Percentiles rank a stretch among this genome's conserved stretches.
Evolutionary conservation across 1,140 invertebrate species (phyloP).

Genomic region (Zaprionus tsacasi): DNA sequence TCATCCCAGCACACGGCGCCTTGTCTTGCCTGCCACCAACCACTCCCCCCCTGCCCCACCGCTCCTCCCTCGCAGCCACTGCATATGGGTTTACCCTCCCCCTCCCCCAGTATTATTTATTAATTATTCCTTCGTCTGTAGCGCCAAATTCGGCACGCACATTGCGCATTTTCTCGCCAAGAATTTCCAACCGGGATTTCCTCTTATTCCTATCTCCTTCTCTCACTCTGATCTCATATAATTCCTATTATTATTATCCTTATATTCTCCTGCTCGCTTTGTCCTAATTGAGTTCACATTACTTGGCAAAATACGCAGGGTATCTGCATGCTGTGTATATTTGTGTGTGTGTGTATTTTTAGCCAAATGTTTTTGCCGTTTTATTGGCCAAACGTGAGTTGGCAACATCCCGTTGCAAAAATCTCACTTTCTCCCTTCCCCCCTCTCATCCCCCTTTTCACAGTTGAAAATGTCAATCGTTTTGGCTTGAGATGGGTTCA

Average conservation of each 20-base stretch:
- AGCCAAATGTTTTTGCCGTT: constrained; percentile 55
- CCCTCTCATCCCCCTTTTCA: not conserved
- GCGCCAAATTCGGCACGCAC: constrained; percentile 49
- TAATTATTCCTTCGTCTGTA: constrained; percentile 48
- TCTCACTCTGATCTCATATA: constrained; percentile 19
- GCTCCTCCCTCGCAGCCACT: not conserved
- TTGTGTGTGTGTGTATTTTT: constrained; percentile 49
- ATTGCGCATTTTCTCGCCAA: constrained; percentile 53
- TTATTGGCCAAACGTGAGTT: constrained; percentile 79
- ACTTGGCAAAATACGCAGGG: constrained; percentile 71
- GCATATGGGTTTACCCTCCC: too few species aligned
- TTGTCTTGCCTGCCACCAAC: constrained; percentile 16
- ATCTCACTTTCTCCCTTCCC: constrained; percentile 27
- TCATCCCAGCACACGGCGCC: constrained; percentile 19
- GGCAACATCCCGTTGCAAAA: constrained; percentile 57
- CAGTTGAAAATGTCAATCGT: constrained; percentile 49
- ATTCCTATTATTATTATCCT: constrained; percentile 38
- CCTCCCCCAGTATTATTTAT: constrained; percentile 29
- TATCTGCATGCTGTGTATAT: constrained; percentile 36
- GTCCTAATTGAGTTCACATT: constrained; percentile 79
- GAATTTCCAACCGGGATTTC: constrained; percentile 26
- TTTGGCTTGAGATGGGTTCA: constrained; percentile 21
- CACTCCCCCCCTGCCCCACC: too few species aligned
- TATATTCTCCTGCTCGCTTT: constrained; percentile 7
- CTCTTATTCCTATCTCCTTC: not conserved